phyloP scores from a whole-genome alignment of 2,113 vertebrate species.

The Megaceryle torquata region DNA sequence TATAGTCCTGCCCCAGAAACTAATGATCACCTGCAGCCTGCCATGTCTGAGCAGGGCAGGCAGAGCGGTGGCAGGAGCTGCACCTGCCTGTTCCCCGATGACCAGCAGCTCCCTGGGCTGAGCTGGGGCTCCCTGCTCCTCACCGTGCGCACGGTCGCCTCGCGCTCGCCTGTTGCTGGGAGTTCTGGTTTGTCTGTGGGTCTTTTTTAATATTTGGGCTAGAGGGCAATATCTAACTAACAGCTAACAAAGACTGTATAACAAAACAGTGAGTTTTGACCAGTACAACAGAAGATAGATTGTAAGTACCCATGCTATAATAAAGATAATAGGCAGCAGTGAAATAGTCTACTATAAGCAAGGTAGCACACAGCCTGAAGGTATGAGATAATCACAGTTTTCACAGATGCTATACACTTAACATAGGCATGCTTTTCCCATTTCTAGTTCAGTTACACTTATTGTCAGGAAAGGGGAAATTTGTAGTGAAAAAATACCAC shows the following conservation, averaged over 20 bases:
- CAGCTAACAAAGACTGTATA: neutral
- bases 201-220: neutral
- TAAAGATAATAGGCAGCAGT: neutral
- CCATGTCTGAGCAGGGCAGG: neutral
- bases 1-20: neutral
- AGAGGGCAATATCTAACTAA: neutral
- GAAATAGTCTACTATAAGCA: neutral
- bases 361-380: neutral
- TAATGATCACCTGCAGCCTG: no score
- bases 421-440: neutral
- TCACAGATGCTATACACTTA: neutral
- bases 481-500: neutral
- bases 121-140: neutral
- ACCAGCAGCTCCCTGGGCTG: neutral
- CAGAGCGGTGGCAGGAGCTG: neutral
- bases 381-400: neutral
- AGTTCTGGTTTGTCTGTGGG: neutral
- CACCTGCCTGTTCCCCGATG: fast-evolving
- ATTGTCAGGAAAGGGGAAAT: neutral
- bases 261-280: neutral
- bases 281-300: neutral
- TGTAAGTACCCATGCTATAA: neutral
- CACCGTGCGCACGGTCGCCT: fast-evolving
- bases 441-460: neutral
- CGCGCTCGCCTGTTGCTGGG: no score